Evolutionary conservation across 2,797 vertebrate genomes (phyloP).

Genomic region (Lepidocolaptes lacrymiger): DNA sequence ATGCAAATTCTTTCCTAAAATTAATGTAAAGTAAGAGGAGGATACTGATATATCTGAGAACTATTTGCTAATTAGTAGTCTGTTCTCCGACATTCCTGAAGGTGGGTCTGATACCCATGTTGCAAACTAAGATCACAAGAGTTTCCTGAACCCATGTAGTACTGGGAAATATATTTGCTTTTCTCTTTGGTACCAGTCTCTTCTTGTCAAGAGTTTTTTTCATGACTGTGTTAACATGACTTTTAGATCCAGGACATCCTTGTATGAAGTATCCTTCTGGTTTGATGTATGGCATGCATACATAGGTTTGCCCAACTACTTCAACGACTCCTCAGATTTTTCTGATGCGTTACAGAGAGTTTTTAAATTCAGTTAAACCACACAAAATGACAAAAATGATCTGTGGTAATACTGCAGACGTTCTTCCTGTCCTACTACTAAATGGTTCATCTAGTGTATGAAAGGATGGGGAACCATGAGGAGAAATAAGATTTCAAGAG

Average conservation of each 20-base stretch:
- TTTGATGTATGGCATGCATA: not conserved
- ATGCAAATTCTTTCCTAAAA: not conserved
- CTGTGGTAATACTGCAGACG: not conserved
- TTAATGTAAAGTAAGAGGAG: not conserved
- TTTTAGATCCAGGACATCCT: not conserved
- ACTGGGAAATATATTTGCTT: not conserved
- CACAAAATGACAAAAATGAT: not conserved
- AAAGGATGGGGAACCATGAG: not conserved
- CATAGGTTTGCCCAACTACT: not conserved
- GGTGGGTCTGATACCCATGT: not conserved
- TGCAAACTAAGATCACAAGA: not conserved
- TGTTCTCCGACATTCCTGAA: not conserved
- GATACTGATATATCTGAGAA: not conserved
- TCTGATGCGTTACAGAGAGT: not conserved
- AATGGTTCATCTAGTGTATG: not conserved
- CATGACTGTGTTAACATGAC: not conserved
- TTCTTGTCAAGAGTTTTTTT: not conserved
- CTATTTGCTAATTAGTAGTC: not conserved
- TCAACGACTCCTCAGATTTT: not conserved
- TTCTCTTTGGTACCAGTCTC: not conserved
- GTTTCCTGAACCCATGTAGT: fast-evolving
- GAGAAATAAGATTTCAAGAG: not conserved
- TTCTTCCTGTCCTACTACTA: not conserved
- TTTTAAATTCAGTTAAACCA: not conserved
- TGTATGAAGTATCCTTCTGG: not conserved